Evolutionary conservation across 2,113 vertebrate genomes (phyloP), one percentile per base, ranked within the genome.

Genomic region (Siniperca knerii): DNA sequence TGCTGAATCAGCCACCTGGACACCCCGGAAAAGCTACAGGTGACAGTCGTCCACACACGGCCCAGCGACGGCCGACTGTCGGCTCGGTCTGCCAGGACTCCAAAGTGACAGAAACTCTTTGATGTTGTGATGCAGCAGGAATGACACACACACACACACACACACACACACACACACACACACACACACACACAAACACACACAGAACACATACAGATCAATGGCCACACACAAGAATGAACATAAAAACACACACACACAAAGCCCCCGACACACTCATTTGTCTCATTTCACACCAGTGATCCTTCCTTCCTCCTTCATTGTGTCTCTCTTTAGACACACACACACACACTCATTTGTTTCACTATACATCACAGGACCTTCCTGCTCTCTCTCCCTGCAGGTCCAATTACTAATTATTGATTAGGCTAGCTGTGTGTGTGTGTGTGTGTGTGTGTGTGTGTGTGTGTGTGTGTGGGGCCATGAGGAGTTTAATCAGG

Each of bases 271-370:
- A 84, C 77, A 86, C 90, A 76, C 89, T 92, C 71, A 83, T 92
- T 93, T 85, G 89, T 91, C 77, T 83, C 74, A 79, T 92, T 93
- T 92, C 91, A 91, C 92, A 88, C 86, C 75, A 86, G 64, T 70
- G 86, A 71, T 62, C 44, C 70, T 54, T 86, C 75, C 88, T 89
- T 89, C 87, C 79, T 91, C 84, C 61, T 70, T 84, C 82, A 73
- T 84, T 90, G 90, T 90, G 75, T 79, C 23, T 81, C 80, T 71
- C 35, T 74, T 78, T 33, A 71, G 10, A 70, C 62, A 67, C 81
- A 58, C 44, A 69, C 67, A 44, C 78, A 62, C 29, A 29, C 29
- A 58, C 50, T 1, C n/a, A 64, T 13, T 64, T 55, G 18, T 75
- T 57, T 72, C 67, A 46, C 75, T 50, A 70, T 35, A 72, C 81